These are phyloP conservation scores for Candoia aspera DNA, from an alignment of 2,113 vertebrate species.

Conservation along the genomic window DNA sequence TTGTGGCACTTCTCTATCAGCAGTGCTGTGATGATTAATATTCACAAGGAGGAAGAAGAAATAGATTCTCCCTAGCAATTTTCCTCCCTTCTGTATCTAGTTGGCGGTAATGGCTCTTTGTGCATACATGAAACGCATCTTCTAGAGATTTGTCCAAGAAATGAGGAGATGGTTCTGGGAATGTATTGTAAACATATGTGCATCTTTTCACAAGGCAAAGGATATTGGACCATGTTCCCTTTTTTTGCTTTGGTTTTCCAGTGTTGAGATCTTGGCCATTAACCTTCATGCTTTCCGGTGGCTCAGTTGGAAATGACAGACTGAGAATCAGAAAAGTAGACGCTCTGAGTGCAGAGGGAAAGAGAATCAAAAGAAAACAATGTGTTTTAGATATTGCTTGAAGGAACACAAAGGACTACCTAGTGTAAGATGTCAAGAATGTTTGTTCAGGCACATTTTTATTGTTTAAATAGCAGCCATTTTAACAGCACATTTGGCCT, in stretches of 20 bases:
- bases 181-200: conserved; percentile 38
- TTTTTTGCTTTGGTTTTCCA: not conserved
- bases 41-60: conserved; percentile 53
- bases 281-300: not conserved
- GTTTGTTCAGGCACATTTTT: not conserved
- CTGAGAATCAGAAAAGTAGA: not conserved
- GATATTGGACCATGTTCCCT: not conserved
- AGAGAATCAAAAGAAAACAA: not conserved
- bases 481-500: not conserved
- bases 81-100: conserved; percentile 56
- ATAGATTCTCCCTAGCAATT: conserved; percentile 56
- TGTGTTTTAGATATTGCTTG: not conserved
- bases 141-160: conserved; percentile 46
- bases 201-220: not conserved
- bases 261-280: not conserved
- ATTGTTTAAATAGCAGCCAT: not conserved
- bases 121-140: conserved; percentile 57
- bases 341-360: not conserved
- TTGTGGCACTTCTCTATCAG: conserved; percentile 57
- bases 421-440: not conserved
- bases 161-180: conserved; percentile 18
- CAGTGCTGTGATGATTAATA: conserved; percentile 68
- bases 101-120: conserved; percentile 54
- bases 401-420: not conserved
- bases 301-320: not conserved